Evolutionary conservation across 2,113 vertebrate genomes (phyloP).

Genomic region (Scomber colias): DNA sequence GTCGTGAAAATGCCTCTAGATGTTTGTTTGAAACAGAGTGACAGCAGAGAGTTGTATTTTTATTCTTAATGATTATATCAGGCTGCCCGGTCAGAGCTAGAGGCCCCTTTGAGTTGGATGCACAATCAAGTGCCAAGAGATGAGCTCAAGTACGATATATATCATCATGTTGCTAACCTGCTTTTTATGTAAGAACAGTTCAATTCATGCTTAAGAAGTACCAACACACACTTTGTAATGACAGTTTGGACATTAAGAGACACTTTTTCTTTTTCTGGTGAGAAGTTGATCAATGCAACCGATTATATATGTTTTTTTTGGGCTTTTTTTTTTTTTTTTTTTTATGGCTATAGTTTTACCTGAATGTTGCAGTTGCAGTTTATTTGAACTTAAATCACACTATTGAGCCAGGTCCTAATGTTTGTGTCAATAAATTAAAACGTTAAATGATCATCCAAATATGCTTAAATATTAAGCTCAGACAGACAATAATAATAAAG

Average conservation of each 20-base stretch:
- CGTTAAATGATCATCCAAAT: constrained; percentile 11
- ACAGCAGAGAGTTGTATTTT: not conserved
- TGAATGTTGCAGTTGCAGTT: not conserved
- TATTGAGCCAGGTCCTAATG: constrained; percentile 9
- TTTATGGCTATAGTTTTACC: not conserved
- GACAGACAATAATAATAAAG: not conserved
- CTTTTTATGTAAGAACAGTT: not conserved
- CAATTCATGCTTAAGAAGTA: not conserved
- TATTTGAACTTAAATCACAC: not conserved
- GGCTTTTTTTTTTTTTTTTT: too few relatives aligned
- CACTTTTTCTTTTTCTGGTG: too few relatives aligned
- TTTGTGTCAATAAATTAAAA: not conserved
- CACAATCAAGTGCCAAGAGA: not conserved
- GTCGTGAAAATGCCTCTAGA: constrained; percentile 66
- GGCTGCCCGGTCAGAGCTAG: not conserved
- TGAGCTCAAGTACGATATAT: not conserved
- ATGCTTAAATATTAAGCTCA: not conserved
- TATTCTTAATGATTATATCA: not conserved
- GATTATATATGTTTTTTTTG: too few relatives aligned
- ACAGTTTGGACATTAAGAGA: too few relatives aligned
- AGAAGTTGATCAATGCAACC: too few relatives aligned
- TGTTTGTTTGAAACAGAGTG: constrained; percentile 20
- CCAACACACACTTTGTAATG: not conserved
- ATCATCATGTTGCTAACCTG: not conserved
- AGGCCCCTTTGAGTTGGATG: not conserved